These are phyloP conservation scores for rat (Rattus norvegicus) DNA, from an alignment of 2,113 vertebrate genomes.

Conservation along the genomic window GRCr8 NC_086022.1:37245501-37246000, in stretches of 20 bases:
- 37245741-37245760: neutral
- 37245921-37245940: constrained; percentile 44
- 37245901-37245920: constrained; percentile 40
- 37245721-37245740: constrained; percentile 14
- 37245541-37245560: constrained; percentile 31
- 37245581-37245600: constrained; percentile 29
- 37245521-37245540: constrained; percentile 35
- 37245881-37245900: constrained; percentile 10
- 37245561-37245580: constrained; percentile 11
- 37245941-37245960: constrained; percentile 22
- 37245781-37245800: constrained; percentile 37
- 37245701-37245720: constrained; percentile 25
- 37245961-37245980: constrained; percentile 13
- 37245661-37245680: neutral
- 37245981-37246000: constrained; percentile 46
- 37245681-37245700: neutral
- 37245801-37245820: constrained; percentile 1
- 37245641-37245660: neutral
- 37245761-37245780: neutral
- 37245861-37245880: neutral
- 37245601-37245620: neutral
- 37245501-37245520: constrained; percentile 5
- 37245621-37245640: constrained; percentile 8
- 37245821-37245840: neutral
- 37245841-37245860: neutral